Evolutionary conservation across 2,797 vertebrate genomes (phyloP).

Genomic region (Coreius guichenoti): DNA sequence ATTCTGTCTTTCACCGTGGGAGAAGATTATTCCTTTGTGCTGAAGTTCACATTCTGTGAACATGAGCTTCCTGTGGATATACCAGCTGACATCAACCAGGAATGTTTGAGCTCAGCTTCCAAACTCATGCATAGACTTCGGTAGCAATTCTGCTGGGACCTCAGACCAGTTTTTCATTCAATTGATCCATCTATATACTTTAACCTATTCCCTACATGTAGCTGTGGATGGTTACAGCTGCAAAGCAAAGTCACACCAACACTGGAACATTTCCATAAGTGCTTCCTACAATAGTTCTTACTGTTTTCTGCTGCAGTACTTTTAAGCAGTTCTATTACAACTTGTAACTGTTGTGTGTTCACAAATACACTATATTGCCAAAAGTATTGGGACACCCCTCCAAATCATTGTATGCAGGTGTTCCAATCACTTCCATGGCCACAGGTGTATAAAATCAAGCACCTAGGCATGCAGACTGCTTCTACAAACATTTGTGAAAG

Average conservation of each 20-base stretch:
- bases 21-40: slow-evolving; percentile 51
- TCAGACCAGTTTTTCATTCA: slow-evolving; percentile 27
- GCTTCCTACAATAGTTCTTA: background rate
- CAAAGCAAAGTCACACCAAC: background rate
- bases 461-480: too few relatives aligned
- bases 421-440: too few relatives aligned
- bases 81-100: slow-evolving; percentile 44
- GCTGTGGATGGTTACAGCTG: slow-evolving; percentile 5
- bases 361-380: background rate
- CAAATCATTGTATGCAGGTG: too few relatives aligned
- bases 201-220: slow-evolving; percentile 18
- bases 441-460: too few relatives aligned
- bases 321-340: background rate
- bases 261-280: background rate
- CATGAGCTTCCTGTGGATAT: slow-evolving; percentile 48
- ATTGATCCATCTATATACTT: slow-evolving; percentile 35
- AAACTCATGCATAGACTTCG: slow-evolving; percentile 28
- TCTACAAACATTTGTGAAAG: too few relatives aligned
- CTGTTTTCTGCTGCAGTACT: background rate
- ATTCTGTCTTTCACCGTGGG: slow-evolving; percentile 43
- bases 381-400: too few relatives aligned
- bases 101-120: slow-evolving; percentile 28
- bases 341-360: background rate
- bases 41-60: slow-evolving; percentile 45
- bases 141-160: slow-evolving; percentile 29